phyloP scores from a whole-genome alignment of 2,113 vertebrate species.

The Physeter macrocephalus region DNA sequence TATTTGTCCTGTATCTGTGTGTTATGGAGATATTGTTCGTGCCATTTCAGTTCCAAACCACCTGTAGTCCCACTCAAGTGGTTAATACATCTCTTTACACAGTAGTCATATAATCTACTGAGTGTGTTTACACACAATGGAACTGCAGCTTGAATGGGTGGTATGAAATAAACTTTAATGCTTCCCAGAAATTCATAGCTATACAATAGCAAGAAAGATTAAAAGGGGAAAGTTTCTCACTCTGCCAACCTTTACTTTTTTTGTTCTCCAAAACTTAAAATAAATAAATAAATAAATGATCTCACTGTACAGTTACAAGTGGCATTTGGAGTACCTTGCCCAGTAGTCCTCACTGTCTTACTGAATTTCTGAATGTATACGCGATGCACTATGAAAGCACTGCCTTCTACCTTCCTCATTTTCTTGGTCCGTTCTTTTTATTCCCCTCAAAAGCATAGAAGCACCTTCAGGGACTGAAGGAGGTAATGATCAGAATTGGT shows the following conservation, averaged over 20 bases:
- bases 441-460: not conserved
- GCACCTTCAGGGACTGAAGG: not conserved
- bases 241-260: not conserved
- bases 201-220: not conserved
- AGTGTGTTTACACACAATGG: not conserved
- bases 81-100: not conserved
- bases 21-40: not conserved
- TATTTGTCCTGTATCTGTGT: not conserved
- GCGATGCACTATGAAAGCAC: not conserved
- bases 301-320: not conserved
- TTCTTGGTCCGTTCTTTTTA: not conserved
- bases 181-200: not conserved
- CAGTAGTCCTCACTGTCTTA: not conserved
- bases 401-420: not conserved
- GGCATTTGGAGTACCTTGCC: not conserved
- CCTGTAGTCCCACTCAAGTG: not conserved
- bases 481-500: not conserved
- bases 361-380: not conserved
- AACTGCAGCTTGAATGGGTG: not conserved
- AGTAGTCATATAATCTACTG: not conserved
- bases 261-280: not conserved
- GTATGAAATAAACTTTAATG: not conserved
- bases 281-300: not conserved
- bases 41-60: conserved; percentile 18
- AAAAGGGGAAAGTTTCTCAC: not conserved